phyloP scores from a whole-genome alignment of 2,797 vertebrate species.

The Dermochelys coriacea region DNA sequence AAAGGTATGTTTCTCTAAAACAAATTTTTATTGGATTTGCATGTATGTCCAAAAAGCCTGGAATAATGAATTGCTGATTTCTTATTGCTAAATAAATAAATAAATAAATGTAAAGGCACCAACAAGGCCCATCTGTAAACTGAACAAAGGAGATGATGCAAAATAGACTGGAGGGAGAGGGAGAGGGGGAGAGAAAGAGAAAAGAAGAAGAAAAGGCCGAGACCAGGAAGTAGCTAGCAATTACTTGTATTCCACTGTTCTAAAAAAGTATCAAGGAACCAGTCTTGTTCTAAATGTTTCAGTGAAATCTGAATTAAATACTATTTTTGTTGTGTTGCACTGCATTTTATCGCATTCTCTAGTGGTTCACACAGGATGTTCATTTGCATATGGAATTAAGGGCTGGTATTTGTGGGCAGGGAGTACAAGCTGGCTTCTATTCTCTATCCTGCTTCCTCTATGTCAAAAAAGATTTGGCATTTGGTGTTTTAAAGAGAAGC shows the following conservation, averaged over 20 bases:
- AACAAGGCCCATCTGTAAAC: accelerated
- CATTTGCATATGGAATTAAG: background rate
- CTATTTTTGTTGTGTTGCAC: background rate
- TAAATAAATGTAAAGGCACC: background rate
- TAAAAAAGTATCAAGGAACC: background rate
- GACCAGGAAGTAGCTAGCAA: background rate
- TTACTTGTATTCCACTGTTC: background rate
- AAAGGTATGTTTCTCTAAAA: background rate
- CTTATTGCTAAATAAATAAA: background rate
- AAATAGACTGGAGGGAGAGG: background rate
- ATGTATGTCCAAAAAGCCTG: background rate
- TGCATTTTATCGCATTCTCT: background rate
- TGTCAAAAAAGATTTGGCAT: background rate
- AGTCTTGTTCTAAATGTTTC: background rate
- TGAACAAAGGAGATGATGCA: background rate
- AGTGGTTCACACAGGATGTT: background rate
- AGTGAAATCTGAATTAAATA: background rate
- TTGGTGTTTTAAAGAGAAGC: background rate
- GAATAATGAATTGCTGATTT: background rate
- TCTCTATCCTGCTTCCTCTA: background rate
- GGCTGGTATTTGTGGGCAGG: accelerated
- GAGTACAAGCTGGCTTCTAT: background rate
- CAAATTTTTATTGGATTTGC: background rate
- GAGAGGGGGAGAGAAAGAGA: accelerated
- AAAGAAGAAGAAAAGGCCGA: background rate